Conservation (phyloP, 1,140 invertebrate species). For the Dolichoris vasculosae region DNA sequence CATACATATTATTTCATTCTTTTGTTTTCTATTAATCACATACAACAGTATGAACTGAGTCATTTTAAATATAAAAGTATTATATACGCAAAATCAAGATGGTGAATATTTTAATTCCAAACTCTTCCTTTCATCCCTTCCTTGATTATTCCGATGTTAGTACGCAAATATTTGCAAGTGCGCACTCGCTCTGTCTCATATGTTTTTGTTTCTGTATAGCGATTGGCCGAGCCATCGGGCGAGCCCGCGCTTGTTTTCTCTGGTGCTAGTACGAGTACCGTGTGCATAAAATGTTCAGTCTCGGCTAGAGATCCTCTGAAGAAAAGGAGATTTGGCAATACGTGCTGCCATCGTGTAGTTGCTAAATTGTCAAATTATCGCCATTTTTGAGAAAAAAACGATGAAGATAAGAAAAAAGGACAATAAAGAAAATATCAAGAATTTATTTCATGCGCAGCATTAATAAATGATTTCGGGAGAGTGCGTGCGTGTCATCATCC, state of each 20-base stretch:
- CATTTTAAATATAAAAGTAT: too few relatives aligned
- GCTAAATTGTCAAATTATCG: not conserved
- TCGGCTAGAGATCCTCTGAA: not conserved
- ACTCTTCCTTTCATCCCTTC: not conserved
- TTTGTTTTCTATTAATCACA: not conserved
- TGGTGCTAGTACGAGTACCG: not conserved
- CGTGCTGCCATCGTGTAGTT: not conserved
- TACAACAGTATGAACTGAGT: not conserved
- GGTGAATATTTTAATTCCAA: too few relatives aligned
- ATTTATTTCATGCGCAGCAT: too few relatives aligned
- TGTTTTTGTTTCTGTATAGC: not conserved
- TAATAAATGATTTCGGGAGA: not conserved
- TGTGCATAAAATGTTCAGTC: slow-evolving; percentile 28
- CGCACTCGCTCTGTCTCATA: not conserved
- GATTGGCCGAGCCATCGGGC: not conserved
- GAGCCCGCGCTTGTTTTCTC: not conserved
- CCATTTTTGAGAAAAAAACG: not conserved
- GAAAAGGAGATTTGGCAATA: not conserved
- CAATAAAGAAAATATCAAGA: not conserved
- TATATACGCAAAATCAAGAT: too few relatives aligned
- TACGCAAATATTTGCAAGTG: not conserved
- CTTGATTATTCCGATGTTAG: not conserved
- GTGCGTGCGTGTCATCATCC: not conserved
- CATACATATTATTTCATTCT: not conserved
- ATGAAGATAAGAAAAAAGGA: not conserved